Percentiles rank a stretch among this genome's conserved stretches.
These are phyloP conservation scores for human DNA, from an alignment of 2,113 vertebrate genomes.

Conservation along the genomic window DNA sequence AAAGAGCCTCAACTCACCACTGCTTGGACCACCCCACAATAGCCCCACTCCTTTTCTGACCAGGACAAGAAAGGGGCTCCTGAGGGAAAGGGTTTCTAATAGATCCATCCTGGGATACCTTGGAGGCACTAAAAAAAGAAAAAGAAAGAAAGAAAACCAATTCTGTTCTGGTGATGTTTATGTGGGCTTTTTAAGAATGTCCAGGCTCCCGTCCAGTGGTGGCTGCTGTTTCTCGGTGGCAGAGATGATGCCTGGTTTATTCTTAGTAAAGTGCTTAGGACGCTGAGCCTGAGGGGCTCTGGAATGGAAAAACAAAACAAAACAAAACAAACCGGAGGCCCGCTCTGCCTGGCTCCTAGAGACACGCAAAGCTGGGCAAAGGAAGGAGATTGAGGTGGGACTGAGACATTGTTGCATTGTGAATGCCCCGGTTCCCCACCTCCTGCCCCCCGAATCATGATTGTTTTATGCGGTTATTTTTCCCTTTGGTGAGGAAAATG, in stretches of 20 bases:
- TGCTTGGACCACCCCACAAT: background rate
- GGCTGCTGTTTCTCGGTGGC: background rate
- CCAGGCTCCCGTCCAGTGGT: background rate
- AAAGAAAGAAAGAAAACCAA: background rate
- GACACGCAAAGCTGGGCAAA: background rate
- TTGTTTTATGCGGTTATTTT: constrained; percentile 74
- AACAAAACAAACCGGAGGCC: background rate
- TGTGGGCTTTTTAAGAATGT: background rate
- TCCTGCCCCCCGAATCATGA: constrained; percentile 66
- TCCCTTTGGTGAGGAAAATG: constrained; percentile 77
- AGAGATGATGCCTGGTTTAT: constrained; percentile 54
- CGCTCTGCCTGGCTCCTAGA: background rate
- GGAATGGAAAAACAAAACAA: constrained; percentile 15
- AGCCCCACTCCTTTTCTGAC: background rate
- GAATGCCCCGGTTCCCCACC: background rate
- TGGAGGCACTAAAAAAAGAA: background rate
- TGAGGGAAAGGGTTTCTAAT: background rate
- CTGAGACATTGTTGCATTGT: background rate
- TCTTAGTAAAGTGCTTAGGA: constrained; percentile 47
- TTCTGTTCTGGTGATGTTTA: background rate
- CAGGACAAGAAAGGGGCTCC: background rate
- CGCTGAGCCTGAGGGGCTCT: background rate
- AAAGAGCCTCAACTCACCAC: background rate
- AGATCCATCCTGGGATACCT: background rate
- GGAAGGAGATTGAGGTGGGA: background rate